Conservation (phyloP, 2,888 invertebrate species). For the Hymenopus coronatus region DNA sequence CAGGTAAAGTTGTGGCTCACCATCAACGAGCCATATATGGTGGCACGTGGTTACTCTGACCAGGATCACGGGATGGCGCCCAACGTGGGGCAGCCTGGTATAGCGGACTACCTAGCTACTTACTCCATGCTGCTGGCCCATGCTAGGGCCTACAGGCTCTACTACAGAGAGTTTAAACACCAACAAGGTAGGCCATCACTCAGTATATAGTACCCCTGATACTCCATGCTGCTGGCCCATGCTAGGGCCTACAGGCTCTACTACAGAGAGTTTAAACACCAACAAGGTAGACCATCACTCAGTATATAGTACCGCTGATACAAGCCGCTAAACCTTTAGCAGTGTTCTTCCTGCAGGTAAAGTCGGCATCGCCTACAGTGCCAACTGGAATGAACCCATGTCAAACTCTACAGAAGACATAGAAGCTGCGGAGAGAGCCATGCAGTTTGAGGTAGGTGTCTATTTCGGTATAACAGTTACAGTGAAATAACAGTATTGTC, state of each 20-base stretch:
- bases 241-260: slow-evolving; percentile 63
- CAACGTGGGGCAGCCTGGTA: slow-evolving; percentile 51
- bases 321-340: neutral
- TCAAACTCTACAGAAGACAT: slow-evolving; percentile 18
- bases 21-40: slow-evolving; percentile 67
- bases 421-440: slow-evolving; percentile 28
- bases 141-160: slow-evolving; percentile 60
- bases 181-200: slow-evolving; percentile 44
- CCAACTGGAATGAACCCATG: slow-evolving; percentile 28
- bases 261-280: slow-evolving; percentile 53
- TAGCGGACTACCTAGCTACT: slow-evolving; percentile 59
- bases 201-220: slow-evolving; percentile 37
- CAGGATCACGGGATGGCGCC: slow-evolving; percentile 39
- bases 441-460: slow-evolving; percentile 28
- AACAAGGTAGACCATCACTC: slow-evolving; percentile 41
- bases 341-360: slow-evolving; percentile 23
- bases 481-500: no score
- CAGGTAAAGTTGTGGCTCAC: slow-evolving; percentile 68
- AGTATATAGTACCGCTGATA: neutral
- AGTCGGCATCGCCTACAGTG: slow-evolving; percentile 33
- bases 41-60: slow-evolving; percentile 49
- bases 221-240: slow-evolving; percentile 64
- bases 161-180: slow-evolving; percentile 54
- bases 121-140: slow-evolving; percentile 65
- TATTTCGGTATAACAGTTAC: no score